phyloP scores from a whole-genome alignment of 1,140 invertebrate genomes.

The Liolophura sinensis region DNA sequence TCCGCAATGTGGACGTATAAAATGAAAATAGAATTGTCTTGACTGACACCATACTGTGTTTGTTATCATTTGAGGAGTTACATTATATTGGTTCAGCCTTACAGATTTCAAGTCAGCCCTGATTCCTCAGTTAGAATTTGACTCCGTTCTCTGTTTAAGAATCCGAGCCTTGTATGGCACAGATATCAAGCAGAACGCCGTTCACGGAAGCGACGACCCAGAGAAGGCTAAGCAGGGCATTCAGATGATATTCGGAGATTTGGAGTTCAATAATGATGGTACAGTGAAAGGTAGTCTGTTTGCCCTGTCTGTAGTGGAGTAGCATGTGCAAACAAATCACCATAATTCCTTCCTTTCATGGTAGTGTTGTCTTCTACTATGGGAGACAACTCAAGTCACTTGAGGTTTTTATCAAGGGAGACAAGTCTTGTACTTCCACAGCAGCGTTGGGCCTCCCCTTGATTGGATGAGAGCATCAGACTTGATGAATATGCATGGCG shows the following conservation, averaged over 20 bases:
- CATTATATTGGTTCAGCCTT: too few relatives aligned
- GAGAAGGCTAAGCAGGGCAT: slow-evolving; percentile 45
- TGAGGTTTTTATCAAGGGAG: slow-evolving; percentile 16
- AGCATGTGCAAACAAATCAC: background rate
- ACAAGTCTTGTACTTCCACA: background rate
- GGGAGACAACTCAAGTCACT: slow-evolving; percentile 10
- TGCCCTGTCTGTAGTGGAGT: background rate
- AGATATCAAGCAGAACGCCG: slow-evolving; percentile 50
- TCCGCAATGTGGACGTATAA: too few relatives aligned
- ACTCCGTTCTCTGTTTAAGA: slow-evolving; percentile 38
- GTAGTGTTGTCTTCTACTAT: slow-evolving; percentile 8
- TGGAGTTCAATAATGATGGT: slow-evolving; percentile 51
- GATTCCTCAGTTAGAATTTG: too few relatives aligned
- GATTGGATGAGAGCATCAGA: too few relatives aligned
- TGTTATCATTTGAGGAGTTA: too few relatives aligned
- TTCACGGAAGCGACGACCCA: slow-evolving; percentile 47
- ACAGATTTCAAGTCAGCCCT: too few relatives aligned
- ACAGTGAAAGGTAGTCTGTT: slow-evolving; percentile 40
- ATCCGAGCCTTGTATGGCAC: slow-evolving; percentile 51
- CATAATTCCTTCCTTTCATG: background rate
- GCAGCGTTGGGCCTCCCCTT: background rate
- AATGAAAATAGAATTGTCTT: too few relatives aligned
- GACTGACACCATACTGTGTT: too few relatives aligned
- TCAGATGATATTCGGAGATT: slow-evolving; percentile 50
- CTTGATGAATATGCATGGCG: too few relatives aligned